Conservation (phyloP, 2,888 invertebrate species). For the Drosophila recens region DNA sequence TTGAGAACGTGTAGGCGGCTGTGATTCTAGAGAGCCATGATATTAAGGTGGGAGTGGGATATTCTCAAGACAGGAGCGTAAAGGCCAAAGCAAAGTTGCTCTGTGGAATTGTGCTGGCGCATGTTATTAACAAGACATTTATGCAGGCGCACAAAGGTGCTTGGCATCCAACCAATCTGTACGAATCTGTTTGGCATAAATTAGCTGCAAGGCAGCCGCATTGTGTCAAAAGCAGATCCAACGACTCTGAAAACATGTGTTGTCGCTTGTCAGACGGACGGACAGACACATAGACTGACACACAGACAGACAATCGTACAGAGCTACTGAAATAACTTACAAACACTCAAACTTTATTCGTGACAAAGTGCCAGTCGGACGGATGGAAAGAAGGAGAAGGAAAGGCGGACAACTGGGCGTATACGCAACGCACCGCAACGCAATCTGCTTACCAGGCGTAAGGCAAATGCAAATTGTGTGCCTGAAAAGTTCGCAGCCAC, state of each 20-base stretch:
- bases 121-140: slow-evolving; percentile 70
- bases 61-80: not conserved
- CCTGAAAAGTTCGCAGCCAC: slow-evolving; percentile 61
- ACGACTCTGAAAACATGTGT: slow-evolving; percentile 63
- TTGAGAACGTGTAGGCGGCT: slow-evolving; percentile 7
- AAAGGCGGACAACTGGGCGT: slow-evolving; percentile 50
- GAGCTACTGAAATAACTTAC: slow-evolving; percentile 67
- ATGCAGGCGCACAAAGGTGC: slow-evolving; percentile 61
- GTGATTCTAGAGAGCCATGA: not conserved
- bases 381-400: slow-evolving; percentile 8
- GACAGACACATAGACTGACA: slow-evolving; percentile 17
- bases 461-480: slow-evolving; percentile 65
- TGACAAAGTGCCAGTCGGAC: slow-evolving; percentile 55
- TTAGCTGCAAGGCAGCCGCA: slow-evolving; percentile 58
- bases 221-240: slow-evolving; percentile 60
- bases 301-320: slow-evolving; percentile 28
- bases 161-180: slow-evolving; percentile 33
- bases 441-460: slow-evolving; percentile 52
- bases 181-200: slow-evolving; percentile 59
- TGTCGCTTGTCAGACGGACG: slow-evolving; percentile 55
- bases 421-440: slow-evolving; percentile 42
- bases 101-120: slow-evolving; percentile 37
- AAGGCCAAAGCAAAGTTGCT: slow-evolving; percentile 15
- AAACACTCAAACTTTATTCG: slow-evolving; percentile 61
- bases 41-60: not conserved